These are phyloP conservation scores for Zaprionus kolodkinae DNA, from an alignment of 1,140 invertebrate genomes.

Conservation along the genomic window DNA sequence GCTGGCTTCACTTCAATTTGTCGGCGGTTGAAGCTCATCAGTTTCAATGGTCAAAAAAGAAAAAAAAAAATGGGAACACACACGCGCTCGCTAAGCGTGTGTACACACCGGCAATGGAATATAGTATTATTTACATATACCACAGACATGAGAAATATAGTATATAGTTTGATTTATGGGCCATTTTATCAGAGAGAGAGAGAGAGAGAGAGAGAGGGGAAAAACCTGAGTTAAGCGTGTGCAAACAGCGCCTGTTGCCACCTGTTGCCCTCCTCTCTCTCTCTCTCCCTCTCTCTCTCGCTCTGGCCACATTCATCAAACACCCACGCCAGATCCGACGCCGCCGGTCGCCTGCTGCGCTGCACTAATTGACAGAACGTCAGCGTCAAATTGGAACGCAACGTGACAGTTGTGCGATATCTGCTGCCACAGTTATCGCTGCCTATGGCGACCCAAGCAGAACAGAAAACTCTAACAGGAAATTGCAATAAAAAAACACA, in stretches of 20 bases:
- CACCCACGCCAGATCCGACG: slow-evolving; percentile 52
- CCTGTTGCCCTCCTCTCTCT: not conserved
- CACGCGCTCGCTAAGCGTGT: slow-evolving; percentile 32
- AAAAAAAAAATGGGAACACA: slow-evolving; percentile 75
- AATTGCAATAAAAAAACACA: slow-evolving; percentile 2
- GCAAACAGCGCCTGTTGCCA: slow-evolving; percentile 40
- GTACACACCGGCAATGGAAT: not conserved
- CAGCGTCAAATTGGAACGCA: slow-evolving; percentile 66
- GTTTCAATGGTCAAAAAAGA: slow-evolving; percentile 61
- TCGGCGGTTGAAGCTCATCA: slow-evolving; percentile 35
- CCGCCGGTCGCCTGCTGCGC: not conserved
- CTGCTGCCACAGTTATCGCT: slow-evolving; percentile 19
- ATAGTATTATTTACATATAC: slow-evolving; percentile 10
- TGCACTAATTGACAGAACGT: slow-evolving; percentile 74
- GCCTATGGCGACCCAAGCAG: not conserved
- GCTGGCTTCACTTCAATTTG: slow-evolving; percentile 8
- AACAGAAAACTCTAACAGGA: not conserved
- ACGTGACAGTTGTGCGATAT: slow-evolving; percentile 45
- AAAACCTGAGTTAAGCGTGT: slow-evolving; percentile 52
- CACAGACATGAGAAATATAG: slow-evolving; percentile 35
- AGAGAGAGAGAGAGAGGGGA: too few relatives aligned
- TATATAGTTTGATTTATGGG: slow-evolving; percentile 67
- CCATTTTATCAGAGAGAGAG: slow-evolving; percentile 60
- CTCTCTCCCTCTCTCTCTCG: not conserved
- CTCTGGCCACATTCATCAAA: slow-evolving; percentile 65